phyloP scores from a whole-genome alignment of 2,888 invertebrate genomes.

The Trissoscelio sp. region DNA sequence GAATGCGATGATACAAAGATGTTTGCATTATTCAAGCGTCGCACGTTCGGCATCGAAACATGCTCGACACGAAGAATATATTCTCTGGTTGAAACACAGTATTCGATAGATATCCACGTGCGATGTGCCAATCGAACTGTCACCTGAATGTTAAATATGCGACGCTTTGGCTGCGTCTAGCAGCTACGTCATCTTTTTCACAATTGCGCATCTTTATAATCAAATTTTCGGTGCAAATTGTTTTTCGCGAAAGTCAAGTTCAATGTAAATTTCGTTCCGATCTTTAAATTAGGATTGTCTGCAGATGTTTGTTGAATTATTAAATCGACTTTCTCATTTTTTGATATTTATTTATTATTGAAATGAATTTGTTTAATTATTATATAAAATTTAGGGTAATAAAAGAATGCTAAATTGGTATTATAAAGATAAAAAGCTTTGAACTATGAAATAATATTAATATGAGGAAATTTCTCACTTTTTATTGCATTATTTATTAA shows the following conservation, averaged over 20 bases:
- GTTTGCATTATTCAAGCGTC: slow-evolving; percentile 12
- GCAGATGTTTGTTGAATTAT: no score
- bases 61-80: slow-evolving; percentile 48
- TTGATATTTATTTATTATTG: no score
- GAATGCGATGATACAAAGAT: slow-evolving; percentile 39
- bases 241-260: not conserved
- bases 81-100: slow-evolving; percentile 54
- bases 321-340: no score
- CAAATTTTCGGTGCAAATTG: not conserved
- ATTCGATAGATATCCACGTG: slow-evolving; percentile 64
- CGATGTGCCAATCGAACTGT: slow-evolving; percentile 62
- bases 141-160: slow-evolving; percentile 53
- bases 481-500: no score
- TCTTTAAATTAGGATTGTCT: no score
- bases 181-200: slow-evolving; percentile 33
- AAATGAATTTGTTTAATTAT: no score
- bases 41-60: slow-evolving; percentile 54
- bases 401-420: no score
- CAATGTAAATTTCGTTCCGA: not conserved
- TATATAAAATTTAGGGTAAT: no score
- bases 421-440: no score
- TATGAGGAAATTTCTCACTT: no score
- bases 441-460: no score
- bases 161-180: slow-evolving; percentile 5
- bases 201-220: slow-evolving; percentile 49